Conservation (phyloP, 2,113 vertebrate genomes). For the Balaenoptera acutorostrata region DNA sequence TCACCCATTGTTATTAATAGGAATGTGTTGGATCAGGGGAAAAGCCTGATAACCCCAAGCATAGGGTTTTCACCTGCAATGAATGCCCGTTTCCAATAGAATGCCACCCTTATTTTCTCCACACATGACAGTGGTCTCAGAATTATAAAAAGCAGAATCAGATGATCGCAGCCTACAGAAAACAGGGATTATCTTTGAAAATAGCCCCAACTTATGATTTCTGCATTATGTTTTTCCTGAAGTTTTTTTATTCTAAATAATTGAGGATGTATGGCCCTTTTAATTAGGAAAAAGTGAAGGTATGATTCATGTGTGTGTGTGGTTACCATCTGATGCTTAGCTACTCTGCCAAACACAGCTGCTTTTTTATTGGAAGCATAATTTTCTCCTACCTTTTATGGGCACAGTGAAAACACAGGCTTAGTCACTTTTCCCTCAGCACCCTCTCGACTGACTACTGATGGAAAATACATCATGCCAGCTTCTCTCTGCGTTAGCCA, state of each 20-base stretch:
- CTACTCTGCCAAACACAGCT: not conserved
- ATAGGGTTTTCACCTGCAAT: not conserved
- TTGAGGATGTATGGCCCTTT: not conserved
- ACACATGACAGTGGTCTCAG: not conserved
- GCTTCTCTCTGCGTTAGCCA: not conserved
- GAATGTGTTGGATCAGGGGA: not conserved
- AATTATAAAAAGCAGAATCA: not conserved
- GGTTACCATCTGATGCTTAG: not conserved
- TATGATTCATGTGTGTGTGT: not conserved
- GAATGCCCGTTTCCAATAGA: not conserved
- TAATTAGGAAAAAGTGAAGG: not conserved
- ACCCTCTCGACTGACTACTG: not conserved
- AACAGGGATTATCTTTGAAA: not conserved
- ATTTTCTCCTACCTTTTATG: not conserved
- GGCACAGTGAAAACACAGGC: not conserved
- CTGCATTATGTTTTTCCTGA: not conserved
- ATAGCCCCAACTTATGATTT: not conserved
- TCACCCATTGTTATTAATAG: not conserved
- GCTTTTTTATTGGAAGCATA: not conserved
- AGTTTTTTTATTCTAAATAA: not conserved
- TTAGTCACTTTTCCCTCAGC: not conserved
- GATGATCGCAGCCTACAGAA: not conserved
- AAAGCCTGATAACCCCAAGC: not conserved
- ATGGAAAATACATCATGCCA: not conserved
- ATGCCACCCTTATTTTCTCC: not conserved